Conservation (phyloP, 37 sponge, comb jelly and placozoan species). For the Haliclona indistincta region DNA sequence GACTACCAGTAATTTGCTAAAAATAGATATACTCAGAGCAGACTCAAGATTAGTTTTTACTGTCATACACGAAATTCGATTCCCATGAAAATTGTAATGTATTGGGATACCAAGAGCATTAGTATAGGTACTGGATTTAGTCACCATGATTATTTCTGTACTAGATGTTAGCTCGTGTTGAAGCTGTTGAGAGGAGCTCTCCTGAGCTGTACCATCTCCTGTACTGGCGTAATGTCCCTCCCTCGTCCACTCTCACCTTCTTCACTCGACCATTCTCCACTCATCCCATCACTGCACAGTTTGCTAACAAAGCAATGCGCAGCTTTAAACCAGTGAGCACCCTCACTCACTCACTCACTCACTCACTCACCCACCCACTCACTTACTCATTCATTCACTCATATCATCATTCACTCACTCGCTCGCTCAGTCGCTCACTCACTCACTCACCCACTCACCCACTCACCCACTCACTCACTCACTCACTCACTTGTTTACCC, state of each 20-base stretch:
- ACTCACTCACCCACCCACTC: neutral
- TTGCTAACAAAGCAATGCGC: slow-evolving; percentile 71
- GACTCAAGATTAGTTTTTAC: no score
- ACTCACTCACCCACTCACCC: no score
- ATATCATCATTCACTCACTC: no score
- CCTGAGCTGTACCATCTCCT: slow-evolving; percentile 70
- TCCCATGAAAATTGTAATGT: no score
- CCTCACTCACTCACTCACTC: neutral
- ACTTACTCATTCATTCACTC: neutral
- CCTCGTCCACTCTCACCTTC: slow-evolving; percentile 65
- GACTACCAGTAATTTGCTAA: no score
- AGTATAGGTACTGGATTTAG: no score
- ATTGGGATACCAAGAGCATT: no score
- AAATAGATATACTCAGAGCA: no score
- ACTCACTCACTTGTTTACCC: slow-evolving; percentile 24
- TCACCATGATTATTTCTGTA: neutral
- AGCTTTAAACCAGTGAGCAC: slow-evolving; percentile 58
- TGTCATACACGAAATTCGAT: no score
- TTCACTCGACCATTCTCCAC: slow-evolving; percentile 65
- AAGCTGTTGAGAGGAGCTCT: slow-evolving; percentile 16
- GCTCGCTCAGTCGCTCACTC: no score
- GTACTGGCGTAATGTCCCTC: slow-evolving; percentile 76
- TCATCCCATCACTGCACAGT: slow-evolving; percentile 80
- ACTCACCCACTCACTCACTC: no score
- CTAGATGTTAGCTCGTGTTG: slow-evolving; percentile 18